These are phyloP conservation scores for Anser cygnoides DNA, from an alignment of 2,113 vertebrate species.

Conservation along the genomic window DNA sequence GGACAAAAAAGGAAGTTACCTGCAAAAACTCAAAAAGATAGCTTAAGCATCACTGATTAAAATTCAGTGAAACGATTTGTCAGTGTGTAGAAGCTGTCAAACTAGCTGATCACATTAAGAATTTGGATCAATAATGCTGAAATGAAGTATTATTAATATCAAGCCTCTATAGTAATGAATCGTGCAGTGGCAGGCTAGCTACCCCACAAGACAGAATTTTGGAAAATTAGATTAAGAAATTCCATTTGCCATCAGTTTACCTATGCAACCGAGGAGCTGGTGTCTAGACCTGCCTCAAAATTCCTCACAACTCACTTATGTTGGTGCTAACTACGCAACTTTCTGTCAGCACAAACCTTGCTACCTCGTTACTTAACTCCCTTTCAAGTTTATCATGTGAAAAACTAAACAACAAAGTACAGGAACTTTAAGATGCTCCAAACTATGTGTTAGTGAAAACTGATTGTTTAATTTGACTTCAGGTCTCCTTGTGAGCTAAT, in stretches of 20 bases:
- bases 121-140: neutral
- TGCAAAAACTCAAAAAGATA: neutral
- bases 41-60: neutral
- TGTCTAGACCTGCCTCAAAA: neutral
- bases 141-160: neutral
- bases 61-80: neutral
- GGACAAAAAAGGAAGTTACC: neutral
- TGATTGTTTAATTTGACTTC: neutral
- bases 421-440: neutral
- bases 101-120: neutral
- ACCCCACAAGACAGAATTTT: neutral
- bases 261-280: neutral
- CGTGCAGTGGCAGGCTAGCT: neutral
- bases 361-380: neutral
- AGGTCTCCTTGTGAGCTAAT: neutral
- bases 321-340: neutral
- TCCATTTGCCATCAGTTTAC: neutral
- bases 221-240: neutral
- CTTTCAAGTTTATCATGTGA: neutral
- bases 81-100: neutral
- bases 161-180: neutral
- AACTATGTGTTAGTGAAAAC: neutral
- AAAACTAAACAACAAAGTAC: neutral
- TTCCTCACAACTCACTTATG: neutral
- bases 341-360: neutral